Base-by-base conservation (phyloP, 2,888 invertebrate species). In the Branchipolynoe longqiensis region DNA sequence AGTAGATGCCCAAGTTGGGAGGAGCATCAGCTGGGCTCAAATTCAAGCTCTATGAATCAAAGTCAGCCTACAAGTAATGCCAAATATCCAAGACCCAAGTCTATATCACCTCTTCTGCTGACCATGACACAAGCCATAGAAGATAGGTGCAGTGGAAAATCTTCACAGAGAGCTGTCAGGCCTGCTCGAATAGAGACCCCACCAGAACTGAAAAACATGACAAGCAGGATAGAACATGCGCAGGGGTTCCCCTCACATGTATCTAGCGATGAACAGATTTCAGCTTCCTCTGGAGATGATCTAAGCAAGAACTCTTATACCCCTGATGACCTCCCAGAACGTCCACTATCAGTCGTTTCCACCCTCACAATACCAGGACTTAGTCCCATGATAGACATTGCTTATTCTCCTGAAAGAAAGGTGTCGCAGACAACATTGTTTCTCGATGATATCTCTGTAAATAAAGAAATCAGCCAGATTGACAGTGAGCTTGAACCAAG, bases 401-500 rank as follows among this genome's bases (percentile, higher is more conserved):
- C 78, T 2, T 25, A 78, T 33, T 2, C 25, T 4, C 36, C 36
- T 2, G 48, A 3, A 18, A n/a, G 78, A 54, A 78, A 41, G 4
- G 28, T 78, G 8, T 78, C 78, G 2, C 54, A 41, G n/a, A 78
- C 78, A 6, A 78, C 78, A 6, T 78, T 78, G 28, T 78, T 78
- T 31, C 41, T 78, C 6, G 78, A 78, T 48, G 33, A 78, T 48
- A 28, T 41, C 78, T 78, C 78, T 31, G 78, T 48, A 12, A 48
- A 54, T 41, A 41, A 48, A 41, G 78, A 78, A 48, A 41, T 31
- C 18, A 41, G 73, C 25, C 14, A 73, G 38, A 73, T 40, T 40
- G 41, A 41, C 22, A 25, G 28, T 12, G 28, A 41, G n/a, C 6
- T 6, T 25, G 6, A 62, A 6, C 31, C 62, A 12, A 48, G 25